Conservation (phyloP, 2,888 invertebrate species). For the Epinotia nisella region DNA sequence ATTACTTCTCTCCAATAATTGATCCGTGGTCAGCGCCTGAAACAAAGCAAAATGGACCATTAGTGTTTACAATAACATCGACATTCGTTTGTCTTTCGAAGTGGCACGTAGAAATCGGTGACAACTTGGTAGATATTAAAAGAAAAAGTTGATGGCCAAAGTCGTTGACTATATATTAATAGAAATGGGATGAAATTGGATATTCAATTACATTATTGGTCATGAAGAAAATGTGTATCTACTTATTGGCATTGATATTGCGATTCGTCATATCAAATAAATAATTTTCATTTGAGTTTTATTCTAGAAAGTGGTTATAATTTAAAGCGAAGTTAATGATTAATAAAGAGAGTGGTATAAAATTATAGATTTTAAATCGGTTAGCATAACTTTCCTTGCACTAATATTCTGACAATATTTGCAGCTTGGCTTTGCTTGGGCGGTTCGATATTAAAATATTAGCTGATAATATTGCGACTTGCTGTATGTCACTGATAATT, state of each 20-base stretch:
- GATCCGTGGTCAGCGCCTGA: slow-evolving; percentile 1
- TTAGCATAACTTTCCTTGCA: no score
- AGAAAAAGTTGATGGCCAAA: slow-evolving; percentile 36
- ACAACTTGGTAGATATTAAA: slow-evolving; percentile 37
- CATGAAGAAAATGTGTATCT: slow-evolving; percentile 10
- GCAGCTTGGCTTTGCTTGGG: no score
- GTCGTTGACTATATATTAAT: slow-evolving; percentile 37
- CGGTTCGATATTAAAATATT: no score
- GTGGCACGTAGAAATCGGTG: slow-evolving; percentile 39
- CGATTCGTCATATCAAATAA: no score
- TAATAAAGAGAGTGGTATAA: no score
- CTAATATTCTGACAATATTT: no score
- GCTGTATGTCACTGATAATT: no score
- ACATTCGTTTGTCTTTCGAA: not conserved
- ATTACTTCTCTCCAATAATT: slow-evolving; percentile 9
- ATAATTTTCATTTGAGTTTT: no score
- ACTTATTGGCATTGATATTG: not conserved
- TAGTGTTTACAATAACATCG: not conserved
- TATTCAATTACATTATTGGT: slow-evolving; percentile 26
- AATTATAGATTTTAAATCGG: no score
- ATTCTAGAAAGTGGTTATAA: no score
- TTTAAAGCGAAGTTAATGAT: no score
- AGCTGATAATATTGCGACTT: no score
- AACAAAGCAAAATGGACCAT: slow-evolving; percentile 17
- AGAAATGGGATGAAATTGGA: slow-evolving; percentile 27